Percentiles rank a stretch among this genome's conserved stretches.
Evolutionary conservation across 2,113 vertebrate species (phyloP).

Genomic region (Platycercus adscitus): DNA sequence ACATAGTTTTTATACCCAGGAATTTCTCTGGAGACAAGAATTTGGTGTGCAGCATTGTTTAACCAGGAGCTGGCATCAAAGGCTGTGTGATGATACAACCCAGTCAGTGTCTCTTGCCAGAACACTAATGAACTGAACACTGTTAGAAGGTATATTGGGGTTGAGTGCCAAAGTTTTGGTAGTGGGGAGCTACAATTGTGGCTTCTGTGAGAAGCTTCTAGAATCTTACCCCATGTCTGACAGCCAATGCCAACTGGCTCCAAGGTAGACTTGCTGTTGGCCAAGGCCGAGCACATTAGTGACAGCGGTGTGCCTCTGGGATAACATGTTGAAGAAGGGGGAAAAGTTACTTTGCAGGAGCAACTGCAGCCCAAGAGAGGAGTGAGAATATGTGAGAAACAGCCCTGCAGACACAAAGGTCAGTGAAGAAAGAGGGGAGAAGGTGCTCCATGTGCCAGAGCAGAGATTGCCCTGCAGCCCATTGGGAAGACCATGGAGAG

Average conservation of each 20-base stretch:
- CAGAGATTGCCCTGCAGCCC: background rate
- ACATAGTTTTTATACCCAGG: background rate
- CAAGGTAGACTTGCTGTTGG: background rate
- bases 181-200: background rate
- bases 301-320: background rate
- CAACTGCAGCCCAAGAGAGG: background rate
- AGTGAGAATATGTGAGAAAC: background rate
- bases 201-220: background rate
- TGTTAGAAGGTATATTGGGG: background rate
- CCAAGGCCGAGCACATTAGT: background rate
- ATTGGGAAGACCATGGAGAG: background rate
- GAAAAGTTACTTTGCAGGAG: background rate
- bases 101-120: background rate
- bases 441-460: background rate
- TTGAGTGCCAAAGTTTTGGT: background rate
- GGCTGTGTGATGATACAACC: background rate
- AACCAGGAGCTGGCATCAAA: background rate
- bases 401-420: background rate
- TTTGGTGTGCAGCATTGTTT: background rate
- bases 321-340: background rate
- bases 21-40: background rate
- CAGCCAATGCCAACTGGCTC: background rate
- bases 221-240: accelerated
- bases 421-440: background rate
- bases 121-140: background rate